Percentiles rank a stretch among this genome's conserved stretches.
Conservation (phyloP, 2,797 vertebrate species). For the Hyperoplus lanceolatus region DNA sequence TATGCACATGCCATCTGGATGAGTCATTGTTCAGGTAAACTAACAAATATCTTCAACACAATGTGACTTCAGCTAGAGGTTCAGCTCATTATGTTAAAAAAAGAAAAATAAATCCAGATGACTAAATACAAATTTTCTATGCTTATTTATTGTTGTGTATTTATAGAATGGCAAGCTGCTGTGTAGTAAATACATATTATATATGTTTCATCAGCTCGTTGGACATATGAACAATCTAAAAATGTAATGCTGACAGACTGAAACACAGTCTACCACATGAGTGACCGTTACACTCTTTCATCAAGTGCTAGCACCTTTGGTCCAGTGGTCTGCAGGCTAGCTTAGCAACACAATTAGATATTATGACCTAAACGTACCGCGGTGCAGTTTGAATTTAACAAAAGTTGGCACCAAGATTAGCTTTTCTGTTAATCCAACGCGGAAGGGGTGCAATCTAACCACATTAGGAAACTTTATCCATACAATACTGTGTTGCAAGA, state of each 20-base stretch:
- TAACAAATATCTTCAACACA: conserved; percentile 18
- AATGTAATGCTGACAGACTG: conserved; percentile 78
- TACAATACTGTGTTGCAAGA: conserved; percentile 76
- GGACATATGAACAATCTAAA: conserved; percentile 79
- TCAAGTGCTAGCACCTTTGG: conserved; percentile 38
- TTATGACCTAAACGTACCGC: conserved; percentile 39
- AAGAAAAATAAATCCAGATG: conserved; percentile 47
- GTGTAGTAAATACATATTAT: conserved; percentile 74
- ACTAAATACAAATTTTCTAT: conserved; percentile 43
- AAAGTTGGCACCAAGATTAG: conserved; percentile 56
- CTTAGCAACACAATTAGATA: conserved; percentile 36
- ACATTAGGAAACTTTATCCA: conserved; percentile 76
- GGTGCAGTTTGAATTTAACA: conserved; percentile 38
- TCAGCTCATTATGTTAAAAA: conserved; percentile 33
- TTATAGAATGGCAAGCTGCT: conserved; percentile 73
- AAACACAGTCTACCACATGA: conserved; percentile 64
- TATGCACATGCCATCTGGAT: conserved; percentile 37
- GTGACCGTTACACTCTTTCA: conserved; percentile 56
- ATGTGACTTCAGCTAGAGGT: conserved; percentile 20
- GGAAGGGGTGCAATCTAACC: conserved; percentile 62
- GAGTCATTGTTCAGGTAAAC: conserved; percentile 59
- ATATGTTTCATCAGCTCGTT: conserved; percentile 73
- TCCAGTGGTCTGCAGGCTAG: conserved; percentile 43
- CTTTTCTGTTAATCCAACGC: conserved; percentile 66
- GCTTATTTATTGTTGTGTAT: conserved; percentile 69